Evolutionary conservation across 2,888 invertebrate species (phyloP).

Genomic region (Branchipolynoe longqiensis): DNA sequence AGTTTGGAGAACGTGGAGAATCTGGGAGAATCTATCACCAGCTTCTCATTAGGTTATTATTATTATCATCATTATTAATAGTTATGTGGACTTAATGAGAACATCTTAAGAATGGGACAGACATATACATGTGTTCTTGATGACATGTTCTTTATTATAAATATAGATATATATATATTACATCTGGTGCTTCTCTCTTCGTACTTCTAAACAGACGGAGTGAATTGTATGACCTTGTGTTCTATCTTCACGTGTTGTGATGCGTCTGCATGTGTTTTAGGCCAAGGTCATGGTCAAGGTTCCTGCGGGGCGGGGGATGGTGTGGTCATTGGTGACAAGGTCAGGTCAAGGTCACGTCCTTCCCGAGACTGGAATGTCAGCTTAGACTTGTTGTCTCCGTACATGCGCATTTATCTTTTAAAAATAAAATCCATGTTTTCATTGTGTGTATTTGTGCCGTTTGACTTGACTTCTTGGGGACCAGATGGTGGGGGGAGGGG

Average conservation of each 20-base stretch:
- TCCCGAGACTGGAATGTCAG: slow-evolving; percentile 24
- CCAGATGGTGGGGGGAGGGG: too few relatives aligned
- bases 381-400: slow-evolving; percentile 44
- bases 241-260: slow-evolving; percentile 9
- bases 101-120: too few relatives aligned
- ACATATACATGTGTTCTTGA: slow-evolving; percentile 8
- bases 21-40: too few relatives aligned
- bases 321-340: slow-evolving; percentile 21
- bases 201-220: slow-evolving; percentile 28
- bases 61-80: too few relatives aligned
- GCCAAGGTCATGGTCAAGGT: slow-evolving; percentile 15
- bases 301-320: too few relatives aligned
- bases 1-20: too few relatives aligned
- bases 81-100: too few relatives aligned
- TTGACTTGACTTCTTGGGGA: not conserved
- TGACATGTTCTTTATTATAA: not conserved
- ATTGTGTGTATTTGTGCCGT: slow-evolving; percentile 28
- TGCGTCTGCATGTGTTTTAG: slow-evolving; percentile 28
- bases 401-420: slow-evolving; percentile 46
- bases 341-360: not conserved
- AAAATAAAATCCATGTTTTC: slow-evolving; percentile 51
- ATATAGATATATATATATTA: not conserved
- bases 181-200: slow-evolving; percentile 23
- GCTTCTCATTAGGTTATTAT: too few relatives aligned
- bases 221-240: slow-evolving; percentile 23